These are phyloP conservation scores for Falco concolor DNA, from an alignment of 2,797 vertebrate species.

Conservation along the genomic window DNA sequence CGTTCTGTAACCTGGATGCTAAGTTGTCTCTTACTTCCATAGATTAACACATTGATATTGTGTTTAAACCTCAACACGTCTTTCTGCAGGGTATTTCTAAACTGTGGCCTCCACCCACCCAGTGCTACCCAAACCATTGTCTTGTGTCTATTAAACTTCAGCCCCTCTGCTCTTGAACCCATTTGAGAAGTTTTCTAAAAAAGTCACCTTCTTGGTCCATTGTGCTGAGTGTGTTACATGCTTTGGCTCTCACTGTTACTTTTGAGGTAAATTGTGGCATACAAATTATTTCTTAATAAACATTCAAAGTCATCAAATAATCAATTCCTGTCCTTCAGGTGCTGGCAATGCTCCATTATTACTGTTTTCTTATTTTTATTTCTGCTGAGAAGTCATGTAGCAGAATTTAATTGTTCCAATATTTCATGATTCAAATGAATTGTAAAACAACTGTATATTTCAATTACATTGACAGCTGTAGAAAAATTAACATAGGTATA, in stretches of 20 bases:
- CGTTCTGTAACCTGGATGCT: background rate
- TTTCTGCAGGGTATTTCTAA: background rate
- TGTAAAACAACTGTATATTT: constrained; percentile 18
- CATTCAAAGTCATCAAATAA: background rate
- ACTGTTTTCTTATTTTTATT: background rate
- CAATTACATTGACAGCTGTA: background rate
- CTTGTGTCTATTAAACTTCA: background rate
- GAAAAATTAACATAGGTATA: constrained; percentile 11
- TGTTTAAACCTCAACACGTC: background rate
- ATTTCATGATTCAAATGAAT: background rate
- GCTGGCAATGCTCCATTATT: background rate
- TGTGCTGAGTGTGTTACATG: background rate
- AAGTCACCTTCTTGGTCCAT: background rate
- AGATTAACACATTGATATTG: background rate
- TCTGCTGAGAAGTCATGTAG: background rate
- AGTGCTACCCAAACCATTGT: background rate
- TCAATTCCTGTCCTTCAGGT: background rate
- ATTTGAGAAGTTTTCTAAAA: background rate
- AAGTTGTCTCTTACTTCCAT: background rate
- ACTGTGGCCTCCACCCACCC: background rate
- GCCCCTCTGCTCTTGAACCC: background rate
- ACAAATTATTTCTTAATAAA: background rate
- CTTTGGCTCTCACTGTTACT: background rate
- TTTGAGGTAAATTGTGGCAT: background rate
- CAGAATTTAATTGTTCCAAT: background rate